Evolutionary conservation across 1,140 invertebrate genomes (phyloP).

Genomic region (Drosophila teissieri): DNA sequence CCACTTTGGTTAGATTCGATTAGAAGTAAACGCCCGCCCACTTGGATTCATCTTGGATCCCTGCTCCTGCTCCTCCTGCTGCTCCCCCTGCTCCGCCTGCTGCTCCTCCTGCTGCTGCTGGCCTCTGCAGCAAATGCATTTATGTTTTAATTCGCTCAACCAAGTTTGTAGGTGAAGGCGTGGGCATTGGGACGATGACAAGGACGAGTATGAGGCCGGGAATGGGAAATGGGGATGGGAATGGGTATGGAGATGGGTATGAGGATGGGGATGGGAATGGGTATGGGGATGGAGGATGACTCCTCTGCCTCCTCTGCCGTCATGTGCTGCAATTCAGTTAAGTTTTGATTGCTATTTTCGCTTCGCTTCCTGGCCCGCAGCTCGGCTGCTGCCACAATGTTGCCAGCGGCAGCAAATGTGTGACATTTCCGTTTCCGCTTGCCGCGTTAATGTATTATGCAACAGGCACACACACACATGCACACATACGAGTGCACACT

Average conservation of each 20-base stretch:
- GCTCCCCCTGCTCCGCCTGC: too few species aligned
- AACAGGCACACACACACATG: conserved; percentile 20
- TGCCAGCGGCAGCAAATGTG: conserved; percentile 79
- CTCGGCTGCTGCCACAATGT: conserved; percentile 54
- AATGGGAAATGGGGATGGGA: neutral
- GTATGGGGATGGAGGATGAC: neutral
- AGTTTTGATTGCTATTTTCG: conserved; percentile 83
- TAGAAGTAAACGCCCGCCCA: conserved; percentile 33
- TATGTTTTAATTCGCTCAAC: conserved; percentile 77
- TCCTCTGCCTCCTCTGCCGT: conserved; percentile 14
- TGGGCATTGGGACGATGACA: neutral
- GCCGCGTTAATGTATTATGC: conserved; percentile 71
- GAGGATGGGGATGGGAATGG: neutral
- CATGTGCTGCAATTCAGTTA: conserved; percentile 80
- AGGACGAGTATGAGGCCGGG: neutral
- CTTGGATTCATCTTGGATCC: conserved; percentile 1
- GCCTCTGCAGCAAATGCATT: conserved; percentile 65
- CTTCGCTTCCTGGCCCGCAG: conserved; percentile 73
- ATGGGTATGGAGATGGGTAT: too few species aligned
- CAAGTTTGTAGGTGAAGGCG: conserved; percentile 38
- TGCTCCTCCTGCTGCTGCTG: neutral
- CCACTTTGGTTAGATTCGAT: conserved; percentile 44
- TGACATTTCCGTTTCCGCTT: conserved; percentile 78
- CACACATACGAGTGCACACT: conserved; percentile 3
- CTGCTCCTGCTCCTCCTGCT: neutral